A percentile compares a stretch with the other conserved stretches of the same genome.
phyloP scores from a whole-genome alignment of 2,888 invertebrate species.

The Troglohyphantes excavatus region DNA sequence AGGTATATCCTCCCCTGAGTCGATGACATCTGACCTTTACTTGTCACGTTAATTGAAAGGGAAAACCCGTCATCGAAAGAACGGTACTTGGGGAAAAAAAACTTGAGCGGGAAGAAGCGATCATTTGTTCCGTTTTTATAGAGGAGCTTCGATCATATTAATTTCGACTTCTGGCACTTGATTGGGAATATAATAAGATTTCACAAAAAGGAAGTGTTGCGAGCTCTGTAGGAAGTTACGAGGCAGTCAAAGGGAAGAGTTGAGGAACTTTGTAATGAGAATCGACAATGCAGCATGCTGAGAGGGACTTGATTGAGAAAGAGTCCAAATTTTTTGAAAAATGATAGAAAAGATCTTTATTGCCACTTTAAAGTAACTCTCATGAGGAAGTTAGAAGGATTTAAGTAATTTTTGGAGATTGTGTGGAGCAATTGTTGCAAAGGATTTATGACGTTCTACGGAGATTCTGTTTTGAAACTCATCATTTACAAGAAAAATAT shows the following conservation, averaged over 20 bases:
- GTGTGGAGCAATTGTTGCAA: background rate
- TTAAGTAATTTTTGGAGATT: background rate
- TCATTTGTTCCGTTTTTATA: background rate
- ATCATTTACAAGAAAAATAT: background rate
- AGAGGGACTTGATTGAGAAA: background rate
- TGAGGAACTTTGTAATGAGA: background rate
- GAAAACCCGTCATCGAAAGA: slow-evolving; percentile 56
- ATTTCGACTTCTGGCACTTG: background rate
- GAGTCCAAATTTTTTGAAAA: background rate
- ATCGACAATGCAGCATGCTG: background rate
- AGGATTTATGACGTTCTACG: background rate
- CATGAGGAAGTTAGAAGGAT: background rate
- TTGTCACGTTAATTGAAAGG: slow-evolving; percentile 58
- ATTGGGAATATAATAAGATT: background rate
- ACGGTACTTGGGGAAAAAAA: background rate
- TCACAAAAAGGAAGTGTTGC: background rate
- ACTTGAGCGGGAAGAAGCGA: background rate
- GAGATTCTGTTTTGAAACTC: background rate
- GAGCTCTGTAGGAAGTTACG: background rate
- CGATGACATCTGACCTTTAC: slow-evolving; percentile 55
- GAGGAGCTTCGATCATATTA: background rate
- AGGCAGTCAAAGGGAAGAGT: no score
- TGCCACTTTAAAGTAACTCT: background rate
- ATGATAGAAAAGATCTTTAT: background rate
- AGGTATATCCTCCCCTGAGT: slow-evolving; percentile 17